Conservation (phyloP, 30 jellyfish, hydroid and myxozoan species). For the Chironex yamaguchii region DNA sequence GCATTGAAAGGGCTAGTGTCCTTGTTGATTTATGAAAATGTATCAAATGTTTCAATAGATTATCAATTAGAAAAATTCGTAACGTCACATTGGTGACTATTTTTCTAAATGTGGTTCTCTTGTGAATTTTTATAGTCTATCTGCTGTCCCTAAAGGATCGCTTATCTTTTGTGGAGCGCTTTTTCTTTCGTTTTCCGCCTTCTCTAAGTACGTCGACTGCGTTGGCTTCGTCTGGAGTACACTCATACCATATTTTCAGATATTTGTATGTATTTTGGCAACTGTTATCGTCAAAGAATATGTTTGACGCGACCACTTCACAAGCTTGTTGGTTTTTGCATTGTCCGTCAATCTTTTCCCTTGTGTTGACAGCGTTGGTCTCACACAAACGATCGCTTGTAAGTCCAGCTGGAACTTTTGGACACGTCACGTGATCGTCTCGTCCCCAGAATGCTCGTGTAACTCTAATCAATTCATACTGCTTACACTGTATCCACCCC, state of each 20-base stretch:
- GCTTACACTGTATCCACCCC: constrained; percentile 99
- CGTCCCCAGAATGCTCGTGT: constrained; percentile 98
- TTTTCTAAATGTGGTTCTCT: too few relatives aligned
- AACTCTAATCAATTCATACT: constrained; percentile 91
- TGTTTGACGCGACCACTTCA: constrained; percentile 99
- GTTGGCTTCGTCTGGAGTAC: constrained; percentile 97
- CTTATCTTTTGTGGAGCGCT: constrained; percentile 97
- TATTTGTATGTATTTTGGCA: constrained; percentile 98
- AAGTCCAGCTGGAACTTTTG: constrained; percentile 98
- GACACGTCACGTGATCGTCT: constrained; percentile 95
- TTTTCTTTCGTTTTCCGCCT: constrained; percentile 95
- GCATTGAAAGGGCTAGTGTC: too few relatives aligned
- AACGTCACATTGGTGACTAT: too few relatives aligned
- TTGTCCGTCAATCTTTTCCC: constrained; percentile 92
- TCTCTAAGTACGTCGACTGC: constrained; percentile 97
- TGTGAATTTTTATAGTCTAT: too few relatives aligned
- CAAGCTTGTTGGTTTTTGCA: constrained; percentile 99
- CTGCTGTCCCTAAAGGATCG: constrained; percentile 98
- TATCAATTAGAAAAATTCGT: too few relatives aligned
- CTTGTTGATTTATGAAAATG: too few relatives aligned
- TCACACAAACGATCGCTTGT: constrained; percentile 94
- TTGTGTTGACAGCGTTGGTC: constrained; percentile 89
- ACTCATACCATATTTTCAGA: constrained; percentile 97
- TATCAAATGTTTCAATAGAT: too few relatives aligned
- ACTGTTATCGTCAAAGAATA: constrained; percentile 99